Base-by-base conservation (phyloP, 2,113 vertebrate species). In the Nannospalax galili region DNA sequence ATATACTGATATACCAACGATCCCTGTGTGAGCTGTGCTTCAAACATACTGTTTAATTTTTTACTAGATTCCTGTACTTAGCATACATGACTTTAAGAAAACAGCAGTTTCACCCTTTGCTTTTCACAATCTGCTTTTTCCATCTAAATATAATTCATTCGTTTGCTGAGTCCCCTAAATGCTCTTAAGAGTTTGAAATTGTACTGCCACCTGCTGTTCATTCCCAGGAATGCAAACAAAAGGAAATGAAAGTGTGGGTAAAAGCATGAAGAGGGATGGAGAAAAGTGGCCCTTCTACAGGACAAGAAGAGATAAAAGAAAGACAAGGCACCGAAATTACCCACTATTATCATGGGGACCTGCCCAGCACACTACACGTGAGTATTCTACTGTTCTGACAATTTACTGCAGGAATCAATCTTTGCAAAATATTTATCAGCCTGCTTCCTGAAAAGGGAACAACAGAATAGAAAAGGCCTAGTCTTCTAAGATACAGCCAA, bases 121-220 rank as follows among this genome's bases (percentile, higher is more conserved):
- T 74, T 85, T 72, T 24, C 52, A 82, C 40, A 75, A 40, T 92
- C 48, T 26, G 15, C 26, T 91, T 90, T 95, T 72, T 95, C 62
- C 74, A 10, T 20, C 58, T 1, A 24, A 16, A 42, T 48, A 62
- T 20, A 24, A 65, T 84, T 14, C 45, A 22, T 88, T 62, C 26
- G n/a, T 48, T 45, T 14, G 45, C 75, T 22, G 58, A 78, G n/a
- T 20, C 20, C 56, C 92, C 22, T 1, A 2, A 32, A 48, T 0
- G 12, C 58, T 78, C 81, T 94, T 73, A 35, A n/a, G 72, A 97
- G 92, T 42, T 96, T 97, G 97, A 98, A 91, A 95, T 75, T 67
- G 90, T 92, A 95, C 96, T 98, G 98, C 98, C 98, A 98, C 96
- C 98, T 98, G 97, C 97, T 96, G 98, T 97, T 93, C 3, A 0